Conservation (phyloP, 2,888 invertebrate genomes). For the Altica lythri region DNA sequence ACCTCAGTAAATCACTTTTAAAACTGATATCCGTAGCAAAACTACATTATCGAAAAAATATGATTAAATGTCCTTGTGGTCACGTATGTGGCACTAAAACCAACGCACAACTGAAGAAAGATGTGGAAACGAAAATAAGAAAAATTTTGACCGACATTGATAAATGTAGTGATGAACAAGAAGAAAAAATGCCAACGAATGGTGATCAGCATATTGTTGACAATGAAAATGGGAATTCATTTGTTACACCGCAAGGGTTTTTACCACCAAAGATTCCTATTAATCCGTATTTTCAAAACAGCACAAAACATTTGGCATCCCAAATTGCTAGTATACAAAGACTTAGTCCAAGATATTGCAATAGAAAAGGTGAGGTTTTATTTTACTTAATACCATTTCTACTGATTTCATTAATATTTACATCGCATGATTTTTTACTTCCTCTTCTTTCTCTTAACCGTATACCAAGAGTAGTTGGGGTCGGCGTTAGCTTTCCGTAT, state of each 20-base stretch:
- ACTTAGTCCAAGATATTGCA: constrained; percentile 54
- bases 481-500: too few relatives aligned
- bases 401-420: too few relatives aligned
- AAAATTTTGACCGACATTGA: constrained; percentile 36
- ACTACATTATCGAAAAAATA: constrained; percentile 52
- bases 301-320: constrained; percentile 29
- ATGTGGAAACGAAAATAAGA: constrained; percentile 35
- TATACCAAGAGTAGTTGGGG: too few relatives aligned
- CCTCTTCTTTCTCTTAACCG: too few relatives aligned
- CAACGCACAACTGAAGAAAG: constrained; percentile 37
- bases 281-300: constrained; percentile 26
- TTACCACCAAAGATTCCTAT: constrained; percentile 32
- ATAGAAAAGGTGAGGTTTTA: constrained; percentile 50
- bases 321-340: constrained; percentile 50
- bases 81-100: constrained; percentile 58
- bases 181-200: constrained; percentile 27
- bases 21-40: constrained; percentile 64
- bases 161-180: constrained; percentile 31
- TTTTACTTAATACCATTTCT: too few relatives aligned
- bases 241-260: constrained; percentile 29
- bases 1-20: constrained; percentile 56
- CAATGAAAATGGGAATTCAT: constrained; percentile 17
- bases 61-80: constrained; percentile 62
- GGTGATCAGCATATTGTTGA: constrained; percentile 34
- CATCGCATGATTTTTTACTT: too few relatives aligned